These are phyloP conservation scores for Drosophila histrio DNA, from an alignment of 2,888 invertebrate genomes.

Conservation along the genomic window DNA sequence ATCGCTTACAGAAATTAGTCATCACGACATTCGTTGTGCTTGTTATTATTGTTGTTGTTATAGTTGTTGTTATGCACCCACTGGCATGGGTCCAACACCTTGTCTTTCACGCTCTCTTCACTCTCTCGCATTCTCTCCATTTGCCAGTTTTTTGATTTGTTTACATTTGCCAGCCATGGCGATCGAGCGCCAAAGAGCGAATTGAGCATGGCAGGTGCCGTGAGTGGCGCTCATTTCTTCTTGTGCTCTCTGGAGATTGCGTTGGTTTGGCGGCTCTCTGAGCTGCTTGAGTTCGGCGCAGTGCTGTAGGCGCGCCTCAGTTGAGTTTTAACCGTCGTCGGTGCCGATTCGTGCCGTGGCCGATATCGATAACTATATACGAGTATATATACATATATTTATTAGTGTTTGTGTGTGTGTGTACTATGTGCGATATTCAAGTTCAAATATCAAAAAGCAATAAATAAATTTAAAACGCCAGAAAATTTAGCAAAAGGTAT, in stretches of 20 bases:
- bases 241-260: constrained; percentile 8
- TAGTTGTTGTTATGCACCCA: constrained; percentile 54
- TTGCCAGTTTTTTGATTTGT: constrained; percentile 63
- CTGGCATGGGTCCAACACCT: constrained; percentile 71
- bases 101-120: constrained; percentile 29
- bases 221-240: constrained; percentile 37
- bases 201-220: constrained; percentile 56
- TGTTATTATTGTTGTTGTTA: constrained; percentile 19
- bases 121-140: background rate
- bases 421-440: constrained; percentile 60
- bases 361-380: constrained; percentile 64
- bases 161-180: constrained; percentile 57
- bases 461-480: constrained; percentile 53
- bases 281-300: constrained; percentile 56
- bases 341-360: constrained; percentile 74
- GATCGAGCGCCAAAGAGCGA: constrained; percentile 60
- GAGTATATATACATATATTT: constrained; percentile 40
- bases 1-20: constrained; percentile 47
- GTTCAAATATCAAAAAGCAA: constrained; percentile 71
- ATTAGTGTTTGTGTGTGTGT: constrained; percentile 17
- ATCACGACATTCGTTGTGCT: constrained; percentile 29
- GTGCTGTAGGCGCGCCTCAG: constrained; percentile 51
- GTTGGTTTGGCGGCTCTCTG: constrained; percentile 37
- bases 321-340: constrained; percentile 75
- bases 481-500: constrained; percentile 61